Base-by-base conservation (phyloP, 2,888 invertebrate species). In the Agrotis puta region DNA sequence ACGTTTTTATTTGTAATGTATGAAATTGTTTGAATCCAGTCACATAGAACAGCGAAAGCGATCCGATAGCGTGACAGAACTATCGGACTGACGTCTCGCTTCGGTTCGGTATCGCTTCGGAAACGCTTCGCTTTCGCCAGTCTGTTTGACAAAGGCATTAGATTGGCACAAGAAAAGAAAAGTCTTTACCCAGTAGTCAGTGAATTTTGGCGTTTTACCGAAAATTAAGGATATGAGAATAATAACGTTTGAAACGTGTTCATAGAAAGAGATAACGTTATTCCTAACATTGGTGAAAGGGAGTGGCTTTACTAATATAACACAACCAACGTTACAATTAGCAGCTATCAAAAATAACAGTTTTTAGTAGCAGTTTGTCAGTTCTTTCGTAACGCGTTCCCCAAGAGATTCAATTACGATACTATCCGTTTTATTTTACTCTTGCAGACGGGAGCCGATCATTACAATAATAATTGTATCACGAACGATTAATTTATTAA, bases 401-500 rank as follows among this genome's bases (percentile, higher is more conserved):
- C 39, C 14, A 43, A 61, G 69, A 92, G 94, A 95, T 95, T 94
- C 94, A 94, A 95, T 95, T 95, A 94, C 90, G 95, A 95, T 94
- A 94, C 87, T 86, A 86, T 85, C 84, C 79, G 73, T 82, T 86
- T 87, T 85, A 86, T 87, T 86, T 85, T 85, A 83, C 82, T 85
- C 79, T 78, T 72, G 83, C 79, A 88, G 91, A 90, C 93, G 87
- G 94, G 92, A 94, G 94, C 93, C 85, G 88, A 88, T 90, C 92
- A 93, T 94, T 94, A 93, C 91, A 92, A 92, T 94, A 93, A 94
- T 94, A 94, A 94, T 94, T 93, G 93, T 92, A 92, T 91, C 93
- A 93, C 92, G 92, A 94, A 87, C 92, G 89, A 93, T 94, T 94
- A 94, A 94, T 94, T 94, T 94, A 94, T 94, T 92, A 82, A 88